Percentiles rank a stretch among this genome's conserved stretches.
These are phyloP conservation scores for Trichomycterus rosablanca DNA, from an alignment of 2,113 vertebrate species.

Conservation along the genomic window DNA sequence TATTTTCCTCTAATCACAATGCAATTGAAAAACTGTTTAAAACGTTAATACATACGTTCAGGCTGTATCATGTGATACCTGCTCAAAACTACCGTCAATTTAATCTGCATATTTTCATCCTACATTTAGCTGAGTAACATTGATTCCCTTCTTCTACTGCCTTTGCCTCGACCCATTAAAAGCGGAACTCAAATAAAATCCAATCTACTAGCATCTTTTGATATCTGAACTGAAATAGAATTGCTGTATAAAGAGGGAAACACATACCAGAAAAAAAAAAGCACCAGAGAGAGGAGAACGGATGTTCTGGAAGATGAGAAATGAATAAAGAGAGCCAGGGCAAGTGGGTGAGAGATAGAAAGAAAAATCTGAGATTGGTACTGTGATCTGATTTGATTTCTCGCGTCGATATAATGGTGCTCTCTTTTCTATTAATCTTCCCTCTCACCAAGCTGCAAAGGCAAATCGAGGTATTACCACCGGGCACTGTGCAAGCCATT, in stretches of 20 bases:
- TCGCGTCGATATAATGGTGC: conserved; percentile 60
- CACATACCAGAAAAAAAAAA: not conserved
- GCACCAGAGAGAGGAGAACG: not conserved
- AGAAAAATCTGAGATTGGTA: conserved; percentile 49
- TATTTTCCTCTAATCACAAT: no score
- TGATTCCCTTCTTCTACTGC: not conserved
- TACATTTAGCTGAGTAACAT: no score
- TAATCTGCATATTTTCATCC: no score
- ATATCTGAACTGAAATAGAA: not conserved
- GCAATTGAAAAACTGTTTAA: no score
- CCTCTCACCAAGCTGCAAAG: conserved; percentile 54
- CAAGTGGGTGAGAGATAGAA: conserved; percentile 5
- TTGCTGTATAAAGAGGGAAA: not conserved
- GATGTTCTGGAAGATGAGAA: not conserved
- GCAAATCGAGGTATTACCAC: conserved; percentile 63
- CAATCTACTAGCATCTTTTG: not conserved
- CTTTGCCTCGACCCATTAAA: not conserved
- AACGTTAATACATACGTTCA: no score
- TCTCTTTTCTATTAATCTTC: conserved; percentile 69
- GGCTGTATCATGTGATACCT: no score
- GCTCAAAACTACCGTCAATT: no score
- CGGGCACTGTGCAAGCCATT: conserved; percentile 67
- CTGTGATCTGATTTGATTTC: conserved; percentile 64
- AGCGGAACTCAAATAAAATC: not conserved
- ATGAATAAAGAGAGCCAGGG: not conserved